These are phyloP conservation scores for Shargacucullia verbasci DNA, from an alignment of 2,888 invertebrate genomes.

Conservation along the genomic window DNA sequence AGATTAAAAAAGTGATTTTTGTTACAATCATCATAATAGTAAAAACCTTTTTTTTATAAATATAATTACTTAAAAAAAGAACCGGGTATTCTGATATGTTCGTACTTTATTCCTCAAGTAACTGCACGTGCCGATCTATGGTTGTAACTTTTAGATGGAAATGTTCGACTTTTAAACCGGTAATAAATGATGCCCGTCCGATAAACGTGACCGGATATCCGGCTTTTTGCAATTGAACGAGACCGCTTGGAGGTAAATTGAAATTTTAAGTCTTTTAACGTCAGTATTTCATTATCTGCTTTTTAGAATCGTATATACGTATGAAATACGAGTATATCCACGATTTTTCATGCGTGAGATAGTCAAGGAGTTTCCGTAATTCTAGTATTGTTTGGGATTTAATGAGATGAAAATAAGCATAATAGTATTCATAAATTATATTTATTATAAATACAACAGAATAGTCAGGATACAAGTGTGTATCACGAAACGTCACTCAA, in stretches of 20 bases:
- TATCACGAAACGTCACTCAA: too few relatives aligned
- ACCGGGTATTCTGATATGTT: constrained; percentile 3
- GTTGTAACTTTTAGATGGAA: constrained; percentile 30
- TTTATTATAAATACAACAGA: too few relatives aligned
- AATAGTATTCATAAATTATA: too few relatives aligned
- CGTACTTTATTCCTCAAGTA: constrained; percentile 17
- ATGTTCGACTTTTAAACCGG: constrained; percentile 38
- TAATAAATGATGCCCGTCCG: constrained; percentile 50
- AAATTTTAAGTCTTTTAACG: constrained; percentile 43
- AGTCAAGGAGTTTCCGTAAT: neutral
- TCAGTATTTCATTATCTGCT: constrained; percentile 5
- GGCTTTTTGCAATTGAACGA: constrained; percentile 39
- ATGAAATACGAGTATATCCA: too few relatives aligned
- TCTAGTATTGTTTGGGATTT: constrained; percentile 1
- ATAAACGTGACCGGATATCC: constrained; percentile 52
- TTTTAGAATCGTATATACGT: neutral
- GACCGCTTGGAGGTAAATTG: constrained; percentile 38
- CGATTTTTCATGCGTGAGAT: too few relatives aligned
- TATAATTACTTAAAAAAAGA: too few relatives aligned
- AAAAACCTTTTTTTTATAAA: too few relatives aligned
- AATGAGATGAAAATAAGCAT: too few relatives aligned
- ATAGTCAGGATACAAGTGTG: too few relatives aligned
- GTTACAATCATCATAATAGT: too few relatives aligned
- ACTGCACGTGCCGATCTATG: constrained; percentile 40
- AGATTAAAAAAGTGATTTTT: too few relatives aligned